phyloP scores from a whole-genome alignment of 2,888 invertebrate species.

The Micropterix aruncella region DNA sequence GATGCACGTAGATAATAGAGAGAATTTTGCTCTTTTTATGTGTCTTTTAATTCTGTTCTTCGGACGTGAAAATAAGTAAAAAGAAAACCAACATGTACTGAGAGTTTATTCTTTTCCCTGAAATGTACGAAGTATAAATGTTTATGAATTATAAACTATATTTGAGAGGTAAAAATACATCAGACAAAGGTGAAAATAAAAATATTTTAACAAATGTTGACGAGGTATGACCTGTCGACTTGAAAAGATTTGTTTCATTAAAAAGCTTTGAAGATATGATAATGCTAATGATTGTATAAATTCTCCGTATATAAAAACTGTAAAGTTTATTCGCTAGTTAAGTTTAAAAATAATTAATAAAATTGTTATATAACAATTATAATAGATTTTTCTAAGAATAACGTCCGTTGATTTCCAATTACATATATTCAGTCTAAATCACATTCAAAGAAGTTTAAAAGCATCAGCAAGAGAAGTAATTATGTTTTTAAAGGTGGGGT shows the following conservation, averaged over 20 bases:
- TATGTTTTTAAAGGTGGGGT: background rate
- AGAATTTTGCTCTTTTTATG: no score
- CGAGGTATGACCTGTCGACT: slow-evolving; percentile 2
- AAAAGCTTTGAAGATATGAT: slow-evolving; percentile 1
- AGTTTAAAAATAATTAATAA: slow-evolving; percentile 1
- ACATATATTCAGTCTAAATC: background rate
- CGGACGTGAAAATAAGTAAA: no score
- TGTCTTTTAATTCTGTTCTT: no score
- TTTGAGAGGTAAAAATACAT: slow-evolving; percentile 1
- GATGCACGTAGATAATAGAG: no score
- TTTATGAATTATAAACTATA: background rate
- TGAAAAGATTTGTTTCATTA: slow-evolving; percentile 3
- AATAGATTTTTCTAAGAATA: background rate
- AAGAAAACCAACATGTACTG: slow-evolving; percentile 1
- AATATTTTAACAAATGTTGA: slow-evolving; percentile 3
- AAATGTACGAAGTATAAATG: background rate
- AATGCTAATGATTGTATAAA: slow-evolving; percentile 1
- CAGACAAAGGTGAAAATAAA: slow-evolving; percentile 5
- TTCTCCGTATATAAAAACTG: no score
- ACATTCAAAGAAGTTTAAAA: background rate
- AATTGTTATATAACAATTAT: background rate
- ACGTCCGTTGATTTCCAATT: background rate
- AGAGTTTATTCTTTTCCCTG: background rate
- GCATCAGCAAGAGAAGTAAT: background rate
- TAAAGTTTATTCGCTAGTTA: no score